Percentiles rank a stretch among this genome's conserved stretches.
These are phyloP conservation scores for Chaetogeoica ovagalla DNA, from an alignment of 2,888 invertebrate genomes.

Conservation along the genomic window DNA sequence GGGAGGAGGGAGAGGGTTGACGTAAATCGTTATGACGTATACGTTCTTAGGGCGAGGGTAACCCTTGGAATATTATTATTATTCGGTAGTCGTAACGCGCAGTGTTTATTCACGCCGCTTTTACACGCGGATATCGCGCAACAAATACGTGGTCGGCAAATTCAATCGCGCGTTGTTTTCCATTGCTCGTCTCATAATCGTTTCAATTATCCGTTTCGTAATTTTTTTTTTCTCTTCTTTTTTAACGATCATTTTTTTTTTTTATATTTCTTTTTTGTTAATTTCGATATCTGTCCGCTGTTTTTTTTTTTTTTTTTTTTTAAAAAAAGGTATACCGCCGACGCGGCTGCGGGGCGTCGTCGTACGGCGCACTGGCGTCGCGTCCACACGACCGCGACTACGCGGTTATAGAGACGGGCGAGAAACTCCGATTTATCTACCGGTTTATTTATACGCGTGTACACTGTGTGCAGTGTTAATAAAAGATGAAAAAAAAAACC, in stretches of 20 bases:
- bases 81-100: conserved; percentile 43
- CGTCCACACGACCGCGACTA: too few relatives aligned
- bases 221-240: conserved; percentile 13
- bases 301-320: neutral
- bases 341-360: too few relatives aligned
- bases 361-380: too few relatives aligned
- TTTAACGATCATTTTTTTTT: conserved; percentile 35
- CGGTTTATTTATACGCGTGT: neutral
- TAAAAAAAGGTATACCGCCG: too few relatives aligned
- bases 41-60: conserved; percentile 24
- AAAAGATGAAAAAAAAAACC: neutral
- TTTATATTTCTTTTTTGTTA: neutral
- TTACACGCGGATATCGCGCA: conserved; percentile 1
- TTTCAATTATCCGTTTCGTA: conserved; percentile 39
- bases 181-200: conserved; percentile 1
- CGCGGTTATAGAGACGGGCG: neutral
- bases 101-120: conserved; percentile 47
- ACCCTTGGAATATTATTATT: neutral
- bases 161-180: conserved; percentile 17
- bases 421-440: conserved; percentile 42
- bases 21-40: too few relatives aligned
- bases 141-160: conserved; percentile 2
- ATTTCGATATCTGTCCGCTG: conserved; percentile 13
- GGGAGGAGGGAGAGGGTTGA: too few relatives aligned
- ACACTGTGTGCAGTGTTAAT: neutral